Percentiles rank a stretch among this genome's conserved stretches.
phyloP scores from a whole-genome alignment of 37 sponge, comb jelly and placozoan species.

The Dysidea cf. avara region DNA sequence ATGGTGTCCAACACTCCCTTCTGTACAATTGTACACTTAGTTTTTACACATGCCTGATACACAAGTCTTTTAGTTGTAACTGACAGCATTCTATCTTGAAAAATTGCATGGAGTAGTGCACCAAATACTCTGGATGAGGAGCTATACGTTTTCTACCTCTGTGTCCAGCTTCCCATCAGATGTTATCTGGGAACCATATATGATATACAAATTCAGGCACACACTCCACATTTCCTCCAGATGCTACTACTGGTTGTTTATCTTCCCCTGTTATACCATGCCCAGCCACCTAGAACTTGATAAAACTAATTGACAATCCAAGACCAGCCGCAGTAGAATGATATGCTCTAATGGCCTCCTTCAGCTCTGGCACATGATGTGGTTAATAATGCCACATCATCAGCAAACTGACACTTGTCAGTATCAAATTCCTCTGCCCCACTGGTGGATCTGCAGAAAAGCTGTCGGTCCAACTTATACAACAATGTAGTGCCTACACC shows the following conservation, averaged over 20 bases:
- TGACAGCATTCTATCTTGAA: neutral
- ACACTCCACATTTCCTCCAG: neutral
- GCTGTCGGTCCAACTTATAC: neutral
- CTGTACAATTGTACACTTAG: no score
- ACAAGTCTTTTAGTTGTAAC: neutral
- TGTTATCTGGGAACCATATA: neutral
- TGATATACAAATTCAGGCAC: slow-evolving; percentile 1
- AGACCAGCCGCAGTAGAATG: no score
- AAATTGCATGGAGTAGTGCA: neutral
- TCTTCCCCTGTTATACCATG: neutral
- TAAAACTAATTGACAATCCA: no score
- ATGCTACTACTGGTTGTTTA: neutral
- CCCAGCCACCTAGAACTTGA: no score
- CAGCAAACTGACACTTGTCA: neutral
- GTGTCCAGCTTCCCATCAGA: neutral
- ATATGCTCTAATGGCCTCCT: no score
- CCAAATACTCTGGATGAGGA: neutral
- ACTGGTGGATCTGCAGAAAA: no score
- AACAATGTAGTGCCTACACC: neutral
- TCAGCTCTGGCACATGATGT: neutral
- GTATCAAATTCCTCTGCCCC: neutral
- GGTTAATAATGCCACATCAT: neutral
- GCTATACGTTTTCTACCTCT: neutral
- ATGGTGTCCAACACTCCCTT: neutral
- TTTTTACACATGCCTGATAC: no score